phyloP scores from a whole-genome alignment of 2,888 invertebrate species.

The Andrena hattorfiana region DNA sequence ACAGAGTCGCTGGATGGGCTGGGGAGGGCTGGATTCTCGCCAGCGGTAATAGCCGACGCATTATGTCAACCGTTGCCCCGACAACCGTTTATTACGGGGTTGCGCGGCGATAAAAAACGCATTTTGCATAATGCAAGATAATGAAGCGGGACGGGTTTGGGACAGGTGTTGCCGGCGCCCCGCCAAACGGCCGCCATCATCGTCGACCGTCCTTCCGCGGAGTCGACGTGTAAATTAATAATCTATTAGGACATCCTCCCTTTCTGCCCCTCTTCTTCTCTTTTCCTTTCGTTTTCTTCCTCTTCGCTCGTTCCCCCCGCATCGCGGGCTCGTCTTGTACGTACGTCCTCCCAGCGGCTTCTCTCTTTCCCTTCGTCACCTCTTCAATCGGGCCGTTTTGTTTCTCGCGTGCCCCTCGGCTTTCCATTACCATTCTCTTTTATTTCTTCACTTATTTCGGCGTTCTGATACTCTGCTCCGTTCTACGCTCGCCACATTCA shows the following conservation, averaged over 20 bases:
- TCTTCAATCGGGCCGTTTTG: background rate
- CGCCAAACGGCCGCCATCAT: constrained; percentile 64
- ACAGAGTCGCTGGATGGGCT: constrained; percentile 62
- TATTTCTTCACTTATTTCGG: background rate
- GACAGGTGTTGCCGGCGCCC: constrained; percentile 78
- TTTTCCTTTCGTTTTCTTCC: background rate
- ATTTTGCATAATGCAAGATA: constrained; percentile 84
- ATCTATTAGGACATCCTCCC: constrained; percentile 78
- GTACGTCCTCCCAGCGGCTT: background rate
- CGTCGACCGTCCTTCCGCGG: constrained; percentile 62
- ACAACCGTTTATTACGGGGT: constrained; percentile 83
- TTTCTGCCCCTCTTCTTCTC: constrained; percentile 38
- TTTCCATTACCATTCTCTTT: constrained; percentile 9
- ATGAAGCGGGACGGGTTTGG: constrained; percentile 81
- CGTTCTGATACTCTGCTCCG: background rate
- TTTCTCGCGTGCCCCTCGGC: constrained; percentile 35
- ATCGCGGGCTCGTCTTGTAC: constrained; percentile 2
- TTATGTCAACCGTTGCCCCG: constrained; percentile 83
- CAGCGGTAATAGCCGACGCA: constrained; percentile 80
- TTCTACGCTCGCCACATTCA: background rate
- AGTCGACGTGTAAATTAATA: constrained; percentile 82
- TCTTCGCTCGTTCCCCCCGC: constrained; percentile 21
- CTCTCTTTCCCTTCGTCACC: background rate
- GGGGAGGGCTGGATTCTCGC: constrained; percentile 78
- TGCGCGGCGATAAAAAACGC: constrained; percentile 72